Conservation (phyloP, 37 sponge, comb jelly and placozoan species). For the Tethya wilhelma region DNA sequence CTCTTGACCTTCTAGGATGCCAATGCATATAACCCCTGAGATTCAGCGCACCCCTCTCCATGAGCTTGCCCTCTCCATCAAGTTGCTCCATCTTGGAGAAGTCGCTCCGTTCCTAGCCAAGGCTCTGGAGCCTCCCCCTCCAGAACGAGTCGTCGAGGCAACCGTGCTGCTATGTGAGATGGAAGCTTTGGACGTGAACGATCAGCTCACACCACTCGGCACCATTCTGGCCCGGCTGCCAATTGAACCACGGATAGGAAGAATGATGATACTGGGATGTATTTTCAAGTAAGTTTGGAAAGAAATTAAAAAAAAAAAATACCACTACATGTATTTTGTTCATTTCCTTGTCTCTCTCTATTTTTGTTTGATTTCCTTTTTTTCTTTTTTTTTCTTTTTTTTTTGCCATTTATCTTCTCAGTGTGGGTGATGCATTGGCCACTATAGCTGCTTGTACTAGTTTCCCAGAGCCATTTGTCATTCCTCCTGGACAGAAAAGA, state of each 20-base stretch:
- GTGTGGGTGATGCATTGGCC: constrained; percentile 82
- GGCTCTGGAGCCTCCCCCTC: constrained; percentile 72
- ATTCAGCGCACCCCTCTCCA: constrained; percentile 83
- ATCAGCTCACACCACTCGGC: constrained; percentile 66
- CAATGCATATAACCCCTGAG: constrained; percentile 79
- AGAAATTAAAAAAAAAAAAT: no score
- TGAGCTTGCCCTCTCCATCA: constrained; percentile 73
- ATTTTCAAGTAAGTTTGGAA: constrained; percentile 48
- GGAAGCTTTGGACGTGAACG: constrained; percentile 65
- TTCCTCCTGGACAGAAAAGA: constrained; percentile 53
- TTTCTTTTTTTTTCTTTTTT: neutral
- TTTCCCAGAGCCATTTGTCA: constrained; percentile 83
- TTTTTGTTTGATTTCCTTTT: neutral
- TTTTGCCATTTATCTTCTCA: no score
- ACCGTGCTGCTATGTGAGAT: constrained; percentile 66
- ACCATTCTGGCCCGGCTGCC: constrained; percentile 75
- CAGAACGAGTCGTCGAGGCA: constrained; percentile 60
- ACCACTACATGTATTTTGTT: no score
- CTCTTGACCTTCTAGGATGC: no score
- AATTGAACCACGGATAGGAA: constrained; percentile 75
- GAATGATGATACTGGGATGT: constrained; percentile 56
- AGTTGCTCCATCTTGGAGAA: constrained; percentile 76
- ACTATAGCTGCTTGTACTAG: constrained; percentile 80
- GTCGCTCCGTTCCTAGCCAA: constrained; percentile 52
- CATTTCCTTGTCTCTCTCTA: neutral